Conservation (phyloP, 2,888 invertebrate species). For the Diarsia dahlii region DNA sequence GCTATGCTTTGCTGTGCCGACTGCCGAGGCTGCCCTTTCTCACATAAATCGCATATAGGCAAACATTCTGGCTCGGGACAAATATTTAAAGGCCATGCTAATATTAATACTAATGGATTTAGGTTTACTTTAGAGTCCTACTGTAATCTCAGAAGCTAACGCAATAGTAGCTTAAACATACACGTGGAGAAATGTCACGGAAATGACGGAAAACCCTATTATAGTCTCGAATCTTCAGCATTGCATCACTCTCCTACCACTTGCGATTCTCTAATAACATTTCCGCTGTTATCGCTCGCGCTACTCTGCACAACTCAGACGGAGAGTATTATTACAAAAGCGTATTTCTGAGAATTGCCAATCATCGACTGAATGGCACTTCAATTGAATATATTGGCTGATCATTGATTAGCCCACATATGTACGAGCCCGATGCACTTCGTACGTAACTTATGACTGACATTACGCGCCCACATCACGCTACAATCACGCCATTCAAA, state of each 20-base stretch:
- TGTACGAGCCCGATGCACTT: slow-evolving; percentile 60
- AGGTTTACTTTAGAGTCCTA: slow-evolving; percentile 4
- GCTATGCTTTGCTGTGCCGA: slow-evolving; percentile 17
- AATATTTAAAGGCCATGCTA: slow-evolving; percentile 43
- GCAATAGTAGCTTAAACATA: not conserved
- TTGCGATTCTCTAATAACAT: slow-evolving; percentile 13
- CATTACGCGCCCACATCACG: slow-evolving; percentile 58
- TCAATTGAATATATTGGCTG: slow-evolving; percentile 67
- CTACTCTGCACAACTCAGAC: slow-evolving; percentile 44
- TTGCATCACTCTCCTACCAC: not conserved
- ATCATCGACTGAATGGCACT: slow-evolving; percentile 57
- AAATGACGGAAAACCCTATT: not conserved
- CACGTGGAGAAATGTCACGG: not conserved
- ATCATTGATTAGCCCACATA: slow-evolving; percentile 66
- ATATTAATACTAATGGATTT: slow-evolving; percentile 5
- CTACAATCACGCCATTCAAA: slow-evolving; percentile 51
- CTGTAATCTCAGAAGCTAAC: slow-evolving; percentile 3
- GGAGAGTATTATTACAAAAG: slow-evolving; percentile 50
- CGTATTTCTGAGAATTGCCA: slow-evolving; percentile 57
- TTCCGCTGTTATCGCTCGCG: slow-evolving; percentile 30
- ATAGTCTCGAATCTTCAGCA: not conserved
- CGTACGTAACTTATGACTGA: slow-evolving; percentile 59
- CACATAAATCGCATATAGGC: slow-evolving; percentile 26
- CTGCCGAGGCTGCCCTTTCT: slow-evolving; percentile 27
- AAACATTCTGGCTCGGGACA: slow-evolving; percentile 12